Conservation (phyloP, 2,888 invertebrate species). For the Idaea dimidiata region DNA sequence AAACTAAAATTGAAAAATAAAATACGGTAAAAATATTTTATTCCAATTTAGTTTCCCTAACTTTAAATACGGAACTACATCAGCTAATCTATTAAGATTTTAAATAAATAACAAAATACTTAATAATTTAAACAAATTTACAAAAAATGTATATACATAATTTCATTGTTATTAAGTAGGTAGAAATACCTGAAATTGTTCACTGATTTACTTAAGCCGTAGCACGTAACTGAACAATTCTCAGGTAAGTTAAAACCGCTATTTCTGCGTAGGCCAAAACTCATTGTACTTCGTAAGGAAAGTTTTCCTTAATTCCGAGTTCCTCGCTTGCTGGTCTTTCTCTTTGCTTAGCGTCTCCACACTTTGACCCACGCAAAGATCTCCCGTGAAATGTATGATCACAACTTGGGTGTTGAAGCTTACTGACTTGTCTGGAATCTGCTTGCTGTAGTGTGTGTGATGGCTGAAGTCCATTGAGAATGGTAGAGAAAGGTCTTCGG, state of each 20-base stretch:
- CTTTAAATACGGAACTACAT: constrained; percentile 27
- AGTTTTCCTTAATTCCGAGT: constrained; percentile 82
- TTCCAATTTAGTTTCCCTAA: constrained; percentile 41
- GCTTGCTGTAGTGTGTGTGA: constrained; percentile 57
- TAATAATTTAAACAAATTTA: constrained; percentile 24
- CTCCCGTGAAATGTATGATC: constrained; percentile 83
- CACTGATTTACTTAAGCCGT: constrained; percentile 1
- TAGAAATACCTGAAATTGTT: neutral
- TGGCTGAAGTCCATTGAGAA: constrained; percentile 60
- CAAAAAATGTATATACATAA: constrained; percentile 22
- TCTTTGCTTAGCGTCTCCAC: constrained; percentile 83
- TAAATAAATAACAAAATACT: constrained; percentile 24
- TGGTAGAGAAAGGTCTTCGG: constrained; percentile 52
- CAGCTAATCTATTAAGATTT: constrained; percentile 21
- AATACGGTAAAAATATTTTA: constrained; percentile 31
- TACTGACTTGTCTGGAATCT: constrained; percentile 67
- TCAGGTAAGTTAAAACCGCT: constrained; percentile 24
- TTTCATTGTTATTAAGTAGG: constrained; percentile 3
- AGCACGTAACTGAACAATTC: neutral
- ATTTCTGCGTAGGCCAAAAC: constrained; percentile 72
- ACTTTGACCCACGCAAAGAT: constrained; percentile 74
- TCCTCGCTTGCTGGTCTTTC: constrained; percentile 83
- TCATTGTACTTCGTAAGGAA: constrained; percentile 74
- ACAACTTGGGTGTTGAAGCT: constrained; percentile 80
- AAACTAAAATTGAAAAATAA: neutral